phyloP scores from a whole-genome alignment of 2,113 vertebrate genomes.

The Chamaea fasciata region DNA sequence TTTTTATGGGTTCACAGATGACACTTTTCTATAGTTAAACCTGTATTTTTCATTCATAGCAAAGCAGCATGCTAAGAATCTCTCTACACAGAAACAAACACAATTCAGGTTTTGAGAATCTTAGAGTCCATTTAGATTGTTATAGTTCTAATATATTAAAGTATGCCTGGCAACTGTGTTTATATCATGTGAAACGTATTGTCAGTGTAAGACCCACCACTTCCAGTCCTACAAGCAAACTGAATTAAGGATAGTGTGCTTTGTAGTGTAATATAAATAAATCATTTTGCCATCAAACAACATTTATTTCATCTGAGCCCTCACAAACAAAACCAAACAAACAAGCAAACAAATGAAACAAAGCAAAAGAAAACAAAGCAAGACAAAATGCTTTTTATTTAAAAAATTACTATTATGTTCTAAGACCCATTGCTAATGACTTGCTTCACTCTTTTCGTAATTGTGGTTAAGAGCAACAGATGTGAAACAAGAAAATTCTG shows the following conservation, averaged over 20 bases:
- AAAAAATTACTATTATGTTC: background rate
- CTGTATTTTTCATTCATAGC: background rate
- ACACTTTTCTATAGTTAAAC: background rate
- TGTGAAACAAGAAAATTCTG: background rate
- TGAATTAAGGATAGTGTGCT: background rate
- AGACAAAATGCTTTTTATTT: background rate
- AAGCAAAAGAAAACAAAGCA: background rate
- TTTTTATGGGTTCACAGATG: background rate
- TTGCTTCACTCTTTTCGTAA: background rate
- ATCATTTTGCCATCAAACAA: background rate
- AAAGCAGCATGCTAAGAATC: background rate
- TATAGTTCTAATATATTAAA: background rate
- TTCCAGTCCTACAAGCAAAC: background rate
- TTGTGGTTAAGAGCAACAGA: background rate
- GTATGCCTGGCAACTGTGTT: background rate
- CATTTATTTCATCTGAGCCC: background rate
- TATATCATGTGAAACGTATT: background rate
- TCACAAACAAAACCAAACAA: background rate
- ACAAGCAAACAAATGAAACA: background rate
- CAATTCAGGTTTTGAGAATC: background rate
- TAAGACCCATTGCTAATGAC: background rate
- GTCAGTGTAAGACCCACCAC: background rate
- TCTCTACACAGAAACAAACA: background rate
- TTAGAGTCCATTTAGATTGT: background rate
- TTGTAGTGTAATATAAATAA: background rate